These are phyloP conservation scores for Acholoe squamosa DNA, from an alignment of 2,888 invertebrate species.

Conservation along the genomic window DNA sequence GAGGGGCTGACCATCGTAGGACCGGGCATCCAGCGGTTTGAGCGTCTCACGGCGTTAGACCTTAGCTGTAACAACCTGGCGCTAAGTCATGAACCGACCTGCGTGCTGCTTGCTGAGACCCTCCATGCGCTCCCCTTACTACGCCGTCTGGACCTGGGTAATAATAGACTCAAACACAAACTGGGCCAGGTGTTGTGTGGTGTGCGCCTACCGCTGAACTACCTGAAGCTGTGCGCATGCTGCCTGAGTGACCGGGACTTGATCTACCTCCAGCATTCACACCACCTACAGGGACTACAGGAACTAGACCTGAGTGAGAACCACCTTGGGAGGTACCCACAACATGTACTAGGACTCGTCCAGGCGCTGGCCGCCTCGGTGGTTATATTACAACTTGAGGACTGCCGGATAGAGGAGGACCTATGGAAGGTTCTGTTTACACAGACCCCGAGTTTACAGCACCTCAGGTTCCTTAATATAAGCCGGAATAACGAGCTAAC, in stretches of 20 bases:
- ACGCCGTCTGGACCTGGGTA: slow-evolving; percentile 78
- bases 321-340: slow-evolving; percentile 69
- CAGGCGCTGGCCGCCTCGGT: slow-evolving; percentile 69
- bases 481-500: slow-evolving; percentile 72
- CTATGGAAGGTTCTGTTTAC: slow-evolving; percentile 69
- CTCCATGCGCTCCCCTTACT: slow-evolving; percentile 73
- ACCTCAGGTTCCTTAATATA: slow-evolving; percentile 76
- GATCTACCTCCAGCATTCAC: slow-evolving; percentile 74
- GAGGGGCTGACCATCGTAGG: slow-evolving; percentile 75
- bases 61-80: slow-evolving; percentile 80
- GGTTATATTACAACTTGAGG: slow-evolving; percentile 77
- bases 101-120: slow-evolving; percentile 70
- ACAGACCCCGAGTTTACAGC: slow-evolving; percentile 68
- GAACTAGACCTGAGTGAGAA: slow-evolving; percentile 81
- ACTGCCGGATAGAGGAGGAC: slow-evolving; percentile 72
- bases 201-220: slow-evolving; percentile 74
- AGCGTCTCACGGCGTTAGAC: slow-evolving; percentile 78
- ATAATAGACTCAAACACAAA: slow-evolving; percentile 77
- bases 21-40: slow-evolving; percentile 74
- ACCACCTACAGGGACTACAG: slow-evolving; percentile 72
- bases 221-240: slow-evolving; percentile 77
- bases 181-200: slow-evolving; percentile 73
- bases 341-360: slow-evolving; percentile 67
- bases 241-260: slow-evolving; percentile 76
- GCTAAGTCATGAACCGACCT: slow-evolving; percentile 72